Base-by-base conservation (phyloP, 1,140 invertebrate species). In the Glomeris maerens region DNA sequence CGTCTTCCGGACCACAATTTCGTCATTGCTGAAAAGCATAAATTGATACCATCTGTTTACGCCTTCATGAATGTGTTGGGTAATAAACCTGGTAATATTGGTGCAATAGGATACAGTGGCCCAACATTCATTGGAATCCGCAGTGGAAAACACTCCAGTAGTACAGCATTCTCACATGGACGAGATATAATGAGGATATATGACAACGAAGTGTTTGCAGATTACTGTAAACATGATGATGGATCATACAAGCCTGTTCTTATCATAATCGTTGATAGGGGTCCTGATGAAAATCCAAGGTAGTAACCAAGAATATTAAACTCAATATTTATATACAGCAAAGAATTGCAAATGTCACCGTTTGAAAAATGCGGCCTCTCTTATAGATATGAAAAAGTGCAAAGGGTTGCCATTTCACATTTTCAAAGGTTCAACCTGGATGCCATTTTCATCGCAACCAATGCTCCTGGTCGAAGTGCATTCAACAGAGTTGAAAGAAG, bases 211-310 rank as follows among this genome's bases (percentile, higher is more conserved):
- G 46, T 45, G 23, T 67, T 62, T 58, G 41, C 40, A 39, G 54
- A 45, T 54, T 63, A 52, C 53, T 54, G 22, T 52, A 54, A 49
- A 55, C 50, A 56, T 53, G 10, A 5, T 41, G 41, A 56, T 27
- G 58, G 52, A 31, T 22, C 28, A 46, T 39, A 62, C 10, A 70
- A 70, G 58, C 67, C 67, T 27, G 56, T 70, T 52, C 21, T 68
- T 49, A 46, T 67, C 4, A 61, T 69, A 57, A 57, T 61, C 38
- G 45, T 49, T 50, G 66, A 70, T 56, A 62, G 65, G 28, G 63
- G 67, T 21, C 66, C 65, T 4, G 66, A 72, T 54, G 63, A 69
- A 59, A 69, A 67, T 52, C 67, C 66, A n/a, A n/a, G n/a, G n/a
- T n/a, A n/a, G n/a, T n/a, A n/a, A n/a, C n/a, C n/a, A n/a, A n/a